Evolutionary conservation across 2,888 invertebrate species (phyloP), one percentile per base, ranked within the genome.

Genomic region (Pachymerium ferrugineum): DNA sequence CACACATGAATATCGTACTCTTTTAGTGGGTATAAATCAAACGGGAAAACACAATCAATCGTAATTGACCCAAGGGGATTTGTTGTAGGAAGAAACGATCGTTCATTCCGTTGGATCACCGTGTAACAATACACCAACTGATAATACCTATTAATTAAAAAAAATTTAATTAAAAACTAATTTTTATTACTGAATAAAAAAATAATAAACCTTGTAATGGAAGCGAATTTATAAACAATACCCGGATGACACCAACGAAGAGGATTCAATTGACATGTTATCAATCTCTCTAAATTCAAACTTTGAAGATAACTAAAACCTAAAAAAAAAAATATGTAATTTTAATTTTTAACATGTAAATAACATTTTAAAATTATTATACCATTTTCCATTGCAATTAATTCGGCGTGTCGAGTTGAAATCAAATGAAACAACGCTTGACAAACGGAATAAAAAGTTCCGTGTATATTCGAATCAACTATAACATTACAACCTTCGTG

Each of bases 341-440:
- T n/a, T n/a, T n/a, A 74, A 70, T n/a, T 70, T 14, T 3, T 12
- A 5, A 29, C 4, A n/a, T 29, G 28, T 16, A 6, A 28, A 14
- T 10, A 5, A 28, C 30, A 8, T 70, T 30, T 16, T 25, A 28
- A 3, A 2, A 2, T 8, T 6, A 31, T 79, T 87, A 87, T 82
- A 92, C 94, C 90, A 85, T 90, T 90, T 81, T 89, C 89, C 78
- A 86, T 88, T 74, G 86, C 86, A 62, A 93, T 88, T 78, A 97
- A 85, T 80, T 95, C 91, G 78, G 89, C 89, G 81, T 94, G 91
- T 75, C 94, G 88, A 81, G 96, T 97, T 0, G 93, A 91, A 75
- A 98, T 89, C 16, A 96, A 85, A 83, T 97, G 96, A 84, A 98
- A 97, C 67, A 97, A 85, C 0, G 93, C 89, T 82, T 98, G 97